These are phyloP conservation scores for Timandra comae DNA, from an alignment of 2,888 invertebrate species.

Conservation along the genomic window DNA sequence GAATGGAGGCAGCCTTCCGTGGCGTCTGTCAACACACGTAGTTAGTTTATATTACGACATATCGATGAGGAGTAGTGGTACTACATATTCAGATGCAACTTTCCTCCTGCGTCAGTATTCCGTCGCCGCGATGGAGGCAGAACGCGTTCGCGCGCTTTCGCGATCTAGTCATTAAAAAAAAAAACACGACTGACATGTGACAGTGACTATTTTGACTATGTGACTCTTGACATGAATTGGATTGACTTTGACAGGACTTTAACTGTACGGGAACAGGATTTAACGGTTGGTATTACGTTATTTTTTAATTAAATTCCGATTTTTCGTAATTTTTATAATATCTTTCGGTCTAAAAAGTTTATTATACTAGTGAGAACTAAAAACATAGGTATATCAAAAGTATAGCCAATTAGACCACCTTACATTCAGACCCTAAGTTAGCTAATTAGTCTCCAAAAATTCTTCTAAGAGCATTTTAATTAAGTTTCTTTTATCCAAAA, in stretches of 20 bases:
- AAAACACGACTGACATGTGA: slow-evolving; percentile 23
- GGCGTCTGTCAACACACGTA: slow-evolving; percentile 40
- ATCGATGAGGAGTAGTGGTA: slow-evolving; percentile 54
- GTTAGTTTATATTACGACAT: slow-evolving; percentile 36
- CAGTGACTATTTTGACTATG: slow-evolving; percentile 24
- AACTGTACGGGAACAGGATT: slow-evolving; percentile 22
- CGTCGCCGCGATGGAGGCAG: slow-evolving; percentile 56
- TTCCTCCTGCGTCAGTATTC: slow-evolving; percentile 46
- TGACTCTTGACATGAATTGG: slow-evolving; percentile 37
- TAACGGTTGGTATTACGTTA: slow-evolving; percentile 30
- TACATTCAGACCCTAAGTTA: background rate
- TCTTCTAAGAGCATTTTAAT: background rate
- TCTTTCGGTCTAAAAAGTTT: slow-evolving; percentile 1
- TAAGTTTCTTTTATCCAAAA: no score
- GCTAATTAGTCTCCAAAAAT: background rate
- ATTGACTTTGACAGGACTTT: slow-evolving; percentile 32
- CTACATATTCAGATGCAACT: slow-evolving; percentile 49
- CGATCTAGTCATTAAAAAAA: slow-evolving; percentile 49
- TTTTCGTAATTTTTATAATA: no score
- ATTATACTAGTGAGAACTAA: no score
- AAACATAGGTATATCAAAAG: no score
- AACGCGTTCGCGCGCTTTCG: slow-evolving; percentile 44
- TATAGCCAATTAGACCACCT: no score
- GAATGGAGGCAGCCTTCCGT: slow-evolving; percentile 35
- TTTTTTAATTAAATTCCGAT: slow-evolving; percentile 8